Conservation (phyloP, 2,888 invertebrate genomes). For the Microctonus brassicae region DNA sequence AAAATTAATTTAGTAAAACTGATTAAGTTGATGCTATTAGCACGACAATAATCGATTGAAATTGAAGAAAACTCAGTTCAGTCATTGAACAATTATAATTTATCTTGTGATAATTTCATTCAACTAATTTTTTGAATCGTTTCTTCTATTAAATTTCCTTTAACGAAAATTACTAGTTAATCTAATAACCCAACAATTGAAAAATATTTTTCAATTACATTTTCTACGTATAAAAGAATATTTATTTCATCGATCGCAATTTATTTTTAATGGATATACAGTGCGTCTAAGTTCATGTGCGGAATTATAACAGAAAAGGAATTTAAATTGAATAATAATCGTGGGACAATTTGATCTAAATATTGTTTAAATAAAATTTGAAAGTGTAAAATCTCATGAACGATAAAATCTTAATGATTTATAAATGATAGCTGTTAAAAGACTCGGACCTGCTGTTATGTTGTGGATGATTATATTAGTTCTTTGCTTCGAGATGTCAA, state of each 20-base stretch:
- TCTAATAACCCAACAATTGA: too few species aligned
- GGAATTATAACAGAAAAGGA: not conserved
- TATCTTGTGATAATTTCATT: constrained; percentile 3
- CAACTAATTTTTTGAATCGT: not conserved
- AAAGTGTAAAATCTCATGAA: constrained; percentile 6
- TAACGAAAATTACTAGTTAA: too few species aligned
- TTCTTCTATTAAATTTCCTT: not conserved
- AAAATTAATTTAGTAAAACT: too few species aligned
- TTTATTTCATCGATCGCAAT: too few species aligned
- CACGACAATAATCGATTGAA: not conserved
- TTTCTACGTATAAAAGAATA: not conserved
- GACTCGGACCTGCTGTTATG: constrained; percentile 53
- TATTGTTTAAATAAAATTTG: too few species aligned
- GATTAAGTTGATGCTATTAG: constrained; percentile 11
- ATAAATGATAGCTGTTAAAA: constrained; percentile 23
- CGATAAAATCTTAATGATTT: constrained; percentile 37
- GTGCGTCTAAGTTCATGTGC: not conserved
- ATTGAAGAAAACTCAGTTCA: not conserved
- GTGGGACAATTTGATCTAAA: not conserved
- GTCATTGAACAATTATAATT: not conserved
- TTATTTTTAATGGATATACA: not conserved
- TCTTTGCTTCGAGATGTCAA: constrained; percentile 61
- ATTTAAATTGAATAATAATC: not conserved
- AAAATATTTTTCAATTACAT: too few species aligned
- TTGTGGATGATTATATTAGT: constrained; percentile 61